Conservation (phyloP, 2,797 vertebrate species). For the Sebastes matsubarae region DNA sequence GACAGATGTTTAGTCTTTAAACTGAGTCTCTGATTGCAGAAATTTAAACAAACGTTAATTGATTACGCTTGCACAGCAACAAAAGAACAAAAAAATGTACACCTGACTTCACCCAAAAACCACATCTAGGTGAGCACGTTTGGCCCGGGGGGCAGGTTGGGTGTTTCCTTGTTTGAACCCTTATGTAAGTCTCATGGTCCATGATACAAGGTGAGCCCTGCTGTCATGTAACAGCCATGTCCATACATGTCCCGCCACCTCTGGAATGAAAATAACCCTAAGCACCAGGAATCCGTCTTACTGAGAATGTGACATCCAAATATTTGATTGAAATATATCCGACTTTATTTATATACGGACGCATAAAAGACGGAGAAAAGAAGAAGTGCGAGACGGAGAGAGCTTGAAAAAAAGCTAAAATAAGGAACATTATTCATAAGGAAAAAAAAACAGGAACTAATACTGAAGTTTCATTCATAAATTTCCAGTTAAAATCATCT, state of each 20-base stretch:
- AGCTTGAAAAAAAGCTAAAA: neutral
- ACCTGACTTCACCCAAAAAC: constrained; percentile 17
- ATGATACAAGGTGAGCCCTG: neutral
- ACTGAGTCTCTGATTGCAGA: neutral
- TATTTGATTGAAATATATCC: neutral
- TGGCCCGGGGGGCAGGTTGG: neutral
- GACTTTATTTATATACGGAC: neutral
- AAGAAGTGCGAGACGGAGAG: neutral
- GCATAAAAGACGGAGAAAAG: neutral
- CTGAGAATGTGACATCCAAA: neutral
- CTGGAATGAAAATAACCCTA: constrained; percentile 47
- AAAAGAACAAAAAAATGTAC: neutral
- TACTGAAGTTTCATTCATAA: neutral
- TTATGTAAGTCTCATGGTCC: neutral
- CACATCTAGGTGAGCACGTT: constrained; percentile 32
- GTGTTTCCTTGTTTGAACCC: constrained; percentile 22
- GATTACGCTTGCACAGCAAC: neutral
- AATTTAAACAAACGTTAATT: neutral
- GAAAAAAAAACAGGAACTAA: neutral
- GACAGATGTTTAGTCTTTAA: constrained; percentile 12
- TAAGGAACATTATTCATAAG: neutral
- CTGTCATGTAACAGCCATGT: constrained; percentile 13
- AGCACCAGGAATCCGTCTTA: neutral
- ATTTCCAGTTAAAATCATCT: neutral
- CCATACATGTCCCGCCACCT: constrained; percentile 27